Evolutionary conservation across 2,888 invertebrate species (phyloP).

Genomic region (Dicyrtomina minuta): DNA sequence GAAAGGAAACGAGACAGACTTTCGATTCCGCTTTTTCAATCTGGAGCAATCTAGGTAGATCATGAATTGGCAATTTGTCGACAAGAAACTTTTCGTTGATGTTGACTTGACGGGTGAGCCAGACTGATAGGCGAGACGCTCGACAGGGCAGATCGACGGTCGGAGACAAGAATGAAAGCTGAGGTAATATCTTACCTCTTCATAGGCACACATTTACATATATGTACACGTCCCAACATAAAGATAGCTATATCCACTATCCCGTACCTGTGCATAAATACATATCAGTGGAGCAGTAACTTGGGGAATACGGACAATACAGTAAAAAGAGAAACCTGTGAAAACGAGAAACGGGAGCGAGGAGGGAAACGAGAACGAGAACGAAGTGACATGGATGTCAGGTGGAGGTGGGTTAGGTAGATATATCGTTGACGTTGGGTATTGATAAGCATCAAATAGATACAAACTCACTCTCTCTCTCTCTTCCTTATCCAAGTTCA

Average conservation of each 20-base stretch:
- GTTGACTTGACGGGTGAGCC: conserved; percentile 9
- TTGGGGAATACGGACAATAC: not conserved
- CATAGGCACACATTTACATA: not conserved
- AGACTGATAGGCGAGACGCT: no score
- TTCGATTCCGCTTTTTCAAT: conserved; percentile 15
- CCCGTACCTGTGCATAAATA: no score
- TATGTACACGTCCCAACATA: not conserved
- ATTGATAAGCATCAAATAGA: conserved; percentile 25
- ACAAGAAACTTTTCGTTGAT: conserved; percentile 11
- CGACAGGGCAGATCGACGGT: no score
- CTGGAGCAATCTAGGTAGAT: conserved; percentile 20
- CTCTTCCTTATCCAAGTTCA: not conserved
- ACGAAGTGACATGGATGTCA: conserved; percentile 3
- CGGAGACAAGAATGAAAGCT: no score
- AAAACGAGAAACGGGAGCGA: not conserved
- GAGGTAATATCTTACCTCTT: not conserved
- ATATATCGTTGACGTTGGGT: not conserved
- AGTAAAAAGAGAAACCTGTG: not conserved
- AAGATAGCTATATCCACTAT: no score
- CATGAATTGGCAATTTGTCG: conserved; percentile 51
- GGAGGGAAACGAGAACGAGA: not conserved
- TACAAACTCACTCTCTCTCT: conserved; percentile 15
- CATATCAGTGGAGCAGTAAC: not conserved
- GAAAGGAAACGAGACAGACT: not conserved
- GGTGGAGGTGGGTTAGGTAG: not conserved